Evolutionary conservation across 1,140 invertebrate species (phyloP).

Genomic region (Chlorops oryzae): DNA sequence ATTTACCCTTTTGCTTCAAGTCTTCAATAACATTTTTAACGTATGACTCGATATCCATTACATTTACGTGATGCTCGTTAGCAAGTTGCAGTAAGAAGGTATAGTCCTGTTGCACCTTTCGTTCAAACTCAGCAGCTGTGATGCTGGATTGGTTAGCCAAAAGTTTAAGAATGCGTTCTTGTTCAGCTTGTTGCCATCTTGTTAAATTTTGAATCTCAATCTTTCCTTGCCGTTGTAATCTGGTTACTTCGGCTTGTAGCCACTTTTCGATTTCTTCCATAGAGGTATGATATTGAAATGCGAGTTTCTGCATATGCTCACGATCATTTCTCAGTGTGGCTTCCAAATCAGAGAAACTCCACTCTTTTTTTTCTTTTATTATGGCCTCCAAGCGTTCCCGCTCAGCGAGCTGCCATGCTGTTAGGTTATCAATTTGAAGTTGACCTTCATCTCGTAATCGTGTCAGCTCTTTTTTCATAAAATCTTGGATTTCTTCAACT

Average conservation of each 20-base stretch:
- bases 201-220: slow-evolving; percentile 39
- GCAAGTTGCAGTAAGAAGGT: slow-evolving; percentile 33
- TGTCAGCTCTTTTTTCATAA: slow-evolving; percentile 42
- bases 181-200: slow-evolving; percentile 37
- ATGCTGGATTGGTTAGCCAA: slow-evolving; percentile 36
- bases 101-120: slow-evolving; percentile 36
- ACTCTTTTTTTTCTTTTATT: slow-evolving; percentile 35
- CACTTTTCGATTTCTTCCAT: slow-evolving; percentile 43
- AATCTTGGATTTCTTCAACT: slow-evolving; percentile 40
- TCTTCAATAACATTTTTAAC: slow-evolving; percentile 37
- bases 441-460: slow-evolving; percentile 43
- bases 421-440: slow-evolving; percentile 41
- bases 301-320: slow-evolving; percentile 44
- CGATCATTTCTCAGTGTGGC: slow-evolving; percentile 35
- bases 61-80: slow-evolving; percentile 37
- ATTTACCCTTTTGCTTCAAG: slow-evolving; percentile 33
- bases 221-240: slow-evolving; percentile 35
- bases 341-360: slow-evolving; percentile 37
- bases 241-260: slow-evolving; percentile 34
- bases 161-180: slow-evolving; percentile 31
- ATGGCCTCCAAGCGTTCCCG: slow-evolving; percentile 36
- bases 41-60: slow-evolving; percentile 35
- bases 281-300: slow-evolving; percentile 42
- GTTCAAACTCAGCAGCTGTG: slow-evolving; percentile 36
- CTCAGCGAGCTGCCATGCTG: slow-evolving; percentile 38